A percentile compares a stretch with the other conserved stretches of the same genome.
Evolutionary conservation across 1,140 invertebrate genomes (phyloP).

Genomic region (Prorops nasuta): DNA sequence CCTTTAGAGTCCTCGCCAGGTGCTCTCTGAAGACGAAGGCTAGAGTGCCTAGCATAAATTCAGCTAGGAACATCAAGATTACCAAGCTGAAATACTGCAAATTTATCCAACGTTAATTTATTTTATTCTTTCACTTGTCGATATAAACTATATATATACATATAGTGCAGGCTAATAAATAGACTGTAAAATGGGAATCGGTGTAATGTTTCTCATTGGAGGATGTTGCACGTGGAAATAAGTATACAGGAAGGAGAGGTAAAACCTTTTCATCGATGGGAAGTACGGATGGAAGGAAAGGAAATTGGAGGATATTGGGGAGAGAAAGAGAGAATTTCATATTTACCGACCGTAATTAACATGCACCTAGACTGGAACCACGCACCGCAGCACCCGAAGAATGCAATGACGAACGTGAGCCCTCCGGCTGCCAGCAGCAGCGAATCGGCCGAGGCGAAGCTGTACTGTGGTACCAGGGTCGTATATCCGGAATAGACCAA

Average conservation of each 20-base stretch:
- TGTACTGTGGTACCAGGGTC: constrained; percentile 70
- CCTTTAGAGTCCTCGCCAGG: constrained; percentile 63
- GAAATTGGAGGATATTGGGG: too few relatives aligned
- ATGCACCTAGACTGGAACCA: constrained; percentile 79
- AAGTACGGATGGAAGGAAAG: too few relatives aligned
- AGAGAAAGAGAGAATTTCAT: too few relatives aligned
- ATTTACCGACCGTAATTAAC: constrained; percentile 68
- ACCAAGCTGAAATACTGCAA: constrained; percentile 81
- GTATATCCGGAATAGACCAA: constrained; percentile 70
- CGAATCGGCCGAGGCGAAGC: constrained; percentile 67
- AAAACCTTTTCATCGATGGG: too few relatives aligned
- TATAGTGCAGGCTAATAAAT: too few relatives aligned
- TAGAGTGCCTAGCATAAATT: constrained; percentile 74
- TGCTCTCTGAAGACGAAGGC: constrained; percentile 75
- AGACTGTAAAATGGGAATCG: too few relatives aligned
- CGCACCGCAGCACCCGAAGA: constrained; percentile 79
- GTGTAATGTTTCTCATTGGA: too few relatives aligned
- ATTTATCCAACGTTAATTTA: too few relatives aligned
- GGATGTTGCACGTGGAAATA: too few relatives aligned
- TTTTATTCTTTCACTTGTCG: too few relatives aligned
- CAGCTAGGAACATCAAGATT: constrained; percentile 75
- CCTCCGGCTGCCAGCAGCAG: constrained; percentile 68
- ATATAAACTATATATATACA: too few relatives aligned
- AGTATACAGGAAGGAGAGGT: too few relatives aligned
- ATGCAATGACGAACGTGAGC: constrained; percentile 70